Evolutionary conservation across 1,140 invertebrate genomes (phyloP).

Genomic region (Himalopsyche phryganea): DNA sequence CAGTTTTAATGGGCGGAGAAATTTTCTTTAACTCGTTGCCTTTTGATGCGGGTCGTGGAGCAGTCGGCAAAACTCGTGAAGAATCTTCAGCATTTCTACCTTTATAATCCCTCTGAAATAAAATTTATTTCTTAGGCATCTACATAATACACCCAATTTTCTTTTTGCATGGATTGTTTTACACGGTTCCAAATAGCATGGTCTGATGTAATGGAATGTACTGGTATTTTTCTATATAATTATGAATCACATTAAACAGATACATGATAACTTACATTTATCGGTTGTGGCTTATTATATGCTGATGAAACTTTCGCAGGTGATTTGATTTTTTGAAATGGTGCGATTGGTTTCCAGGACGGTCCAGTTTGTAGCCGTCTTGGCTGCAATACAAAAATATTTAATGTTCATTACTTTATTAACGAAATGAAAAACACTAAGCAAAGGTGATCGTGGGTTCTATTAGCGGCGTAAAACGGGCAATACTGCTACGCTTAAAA

Average conservation of each 20-base stretch:
- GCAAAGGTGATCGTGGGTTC: background rate
- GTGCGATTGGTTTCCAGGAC: slow-evolving; percentile 8
- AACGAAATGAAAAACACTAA: background rate
- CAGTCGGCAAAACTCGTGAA: too few relatives aligned
- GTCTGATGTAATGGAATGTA: too few relatives aligned
- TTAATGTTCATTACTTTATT: background rate
- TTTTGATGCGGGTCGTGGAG: too few relatives aligned
- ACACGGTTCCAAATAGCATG: too few relatives aligned
- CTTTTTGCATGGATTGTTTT: too few relatives aligned
- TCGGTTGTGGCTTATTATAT: slow-evolving; percentile 8
- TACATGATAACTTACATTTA: background rate
- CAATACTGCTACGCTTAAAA: background rate
- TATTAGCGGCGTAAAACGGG: background rate
- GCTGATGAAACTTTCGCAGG: slow-evolving; percentile 6
- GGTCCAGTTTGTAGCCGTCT: background rate
- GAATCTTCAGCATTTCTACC: too few relatives aligned
- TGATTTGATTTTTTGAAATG: slow-evolving; percentile 1
- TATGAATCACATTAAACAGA: background rate
- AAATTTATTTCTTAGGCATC: too few relatives aligned
- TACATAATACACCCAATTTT: too few relatives aligned
- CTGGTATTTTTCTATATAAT: too few relatives aligned
- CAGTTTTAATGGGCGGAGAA: too few relatives aligned
- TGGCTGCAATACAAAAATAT: background rate
- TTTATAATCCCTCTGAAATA: too few relatives aligned
- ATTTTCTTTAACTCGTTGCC: too few relatives aligned